phyloP scores from a whole-genome alignment of 2,888 invertebrate species.

The Tipula confusa region DNA sequence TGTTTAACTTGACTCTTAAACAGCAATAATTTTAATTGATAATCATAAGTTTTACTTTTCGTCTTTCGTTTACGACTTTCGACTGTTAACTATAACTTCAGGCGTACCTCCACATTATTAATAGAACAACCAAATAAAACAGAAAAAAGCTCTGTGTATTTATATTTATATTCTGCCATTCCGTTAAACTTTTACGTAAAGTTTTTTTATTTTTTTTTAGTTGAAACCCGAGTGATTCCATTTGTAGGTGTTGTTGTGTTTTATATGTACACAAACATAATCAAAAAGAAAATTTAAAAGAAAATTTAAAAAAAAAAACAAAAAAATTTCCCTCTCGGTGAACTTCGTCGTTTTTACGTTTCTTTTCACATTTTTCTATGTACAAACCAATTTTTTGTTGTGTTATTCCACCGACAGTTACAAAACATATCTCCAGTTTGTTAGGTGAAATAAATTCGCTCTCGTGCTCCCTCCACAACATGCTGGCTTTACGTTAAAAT shows the following conservation, averaged over 20 bases:
- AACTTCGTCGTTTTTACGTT: not conserved
- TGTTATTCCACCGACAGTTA: not conserved
- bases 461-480: not conserved
- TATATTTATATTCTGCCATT: too few relatives aligned
- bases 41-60: not conserved
- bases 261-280: not conserved
- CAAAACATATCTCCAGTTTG: slow-evolving; percentile 5
- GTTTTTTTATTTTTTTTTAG: not conserved
- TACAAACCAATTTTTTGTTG: not conserved
- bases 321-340: not conserved
- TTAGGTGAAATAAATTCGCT: not conserved
- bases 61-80: not conserved
- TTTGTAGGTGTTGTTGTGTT: not conserved
- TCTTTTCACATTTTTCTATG: not conserved
- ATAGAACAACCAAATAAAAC: not conserved
- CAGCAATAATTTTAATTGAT: not conserved
- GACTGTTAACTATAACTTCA: not conserved
- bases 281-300: not conserved
- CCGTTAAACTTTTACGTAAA: not conserved
- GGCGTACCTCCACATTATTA: not conserved
- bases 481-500: not conserved
- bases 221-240: not conserved
- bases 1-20: slow-evolving; percentile 15
- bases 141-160: not conserved
- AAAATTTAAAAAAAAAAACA: not conserved